These are phyloP conservation scores for Gymnothorax javanicus DNA, from an alignment of 2,797 vertebrate species.

Conservation along the genomic window DNA sequence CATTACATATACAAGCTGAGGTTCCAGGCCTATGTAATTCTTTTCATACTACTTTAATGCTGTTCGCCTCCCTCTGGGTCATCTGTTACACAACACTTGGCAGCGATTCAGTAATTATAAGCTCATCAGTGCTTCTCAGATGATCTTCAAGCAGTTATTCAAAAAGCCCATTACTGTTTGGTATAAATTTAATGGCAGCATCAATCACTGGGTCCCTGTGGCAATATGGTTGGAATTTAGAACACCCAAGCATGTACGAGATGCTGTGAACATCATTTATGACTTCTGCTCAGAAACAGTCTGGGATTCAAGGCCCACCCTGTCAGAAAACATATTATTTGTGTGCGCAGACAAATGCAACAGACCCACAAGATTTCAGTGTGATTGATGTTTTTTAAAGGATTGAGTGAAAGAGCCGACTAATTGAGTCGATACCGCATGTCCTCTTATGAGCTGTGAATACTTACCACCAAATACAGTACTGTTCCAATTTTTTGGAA, in stretches of 20 bases:
- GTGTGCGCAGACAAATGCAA: conserved; percentile 34
- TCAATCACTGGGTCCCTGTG: conserved; percentile 37
- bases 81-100: conserved; percentile 26
- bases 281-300: conserved; percentile 28
- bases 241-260: conserved; percentile 34
- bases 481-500: too few relatives aligned
- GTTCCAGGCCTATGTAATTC: not conserved
- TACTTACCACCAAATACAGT: too few relatives aligned
- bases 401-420: not conserved
- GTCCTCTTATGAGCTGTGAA: too few relatives aligned
- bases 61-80: conserved; percentile 11
- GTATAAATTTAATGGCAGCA: conserved; percentile 38
- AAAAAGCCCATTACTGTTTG: conserved; percentile 36
- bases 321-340: conserved; percentile 27
- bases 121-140: conserved; percentile 24
- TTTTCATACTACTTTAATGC: conserved; percentile 1
- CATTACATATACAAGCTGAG: not conserved
- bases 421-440: too few relatives aligned
- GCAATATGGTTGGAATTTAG: conserved; percentile 8
- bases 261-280: conserved; percentile 41
- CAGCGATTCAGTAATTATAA: conserved; percentile 29
- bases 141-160: conserved; percentile 30
- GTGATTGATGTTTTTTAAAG: conserved; percentile 19
- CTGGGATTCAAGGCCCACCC: conserved; percentile 19
- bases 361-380: conserved; percentile 8